phyloP scores from a whole-genome alignment of 2,888 invertebrate genomes.

The Drosophila mettleri region DNA sequence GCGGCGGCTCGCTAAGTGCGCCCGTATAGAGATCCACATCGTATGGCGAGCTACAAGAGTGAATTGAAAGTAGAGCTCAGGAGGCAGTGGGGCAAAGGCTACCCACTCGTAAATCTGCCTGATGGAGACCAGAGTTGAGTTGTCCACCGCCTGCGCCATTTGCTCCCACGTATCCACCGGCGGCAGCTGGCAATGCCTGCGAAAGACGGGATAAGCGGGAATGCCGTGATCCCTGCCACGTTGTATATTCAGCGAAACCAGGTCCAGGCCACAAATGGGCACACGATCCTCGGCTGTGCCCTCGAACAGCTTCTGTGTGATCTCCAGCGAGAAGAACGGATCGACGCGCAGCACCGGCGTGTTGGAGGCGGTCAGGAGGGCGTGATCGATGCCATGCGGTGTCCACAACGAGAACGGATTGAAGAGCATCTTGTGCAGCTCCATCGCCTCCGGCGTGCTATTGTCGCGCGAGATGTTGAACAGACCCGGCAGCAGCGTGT shows the following conservation, averaged over 20 bases:
- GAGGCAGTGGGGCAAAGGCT: too few species aligned
- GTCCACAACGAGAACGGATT: constrained; percentile 91
- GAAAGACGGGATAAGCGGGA: constrained; percentile 91
- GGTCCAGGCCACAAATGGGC: constrained; percentile 90
- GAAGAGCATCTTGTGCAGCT: constrained; percentile 92
- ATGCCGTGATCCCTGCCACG: constrained; percentile 95
- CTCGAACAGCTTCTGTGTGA: constrained; percentile 84
- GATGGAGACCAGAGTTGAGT: constrained; percentile 88
- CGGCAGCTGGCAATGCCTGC: constrained; percentile 90
- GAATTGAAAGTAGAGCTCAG: not conserved
- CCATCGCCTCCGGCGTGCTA: constrained; percentile 88
- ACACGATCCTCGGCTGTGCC: constrained; percentile 68
- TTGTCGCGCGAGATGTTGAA: constrained; percentile 88
- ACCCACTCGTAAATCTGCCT: constrained; percentile 88
- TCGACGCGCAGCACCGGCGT: constrained; percentile 87
- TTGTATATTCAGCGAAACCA: constrained; percentile 95
- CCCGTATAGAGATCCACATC: constrained; percentile 96
- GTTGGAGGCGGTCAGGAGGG: constrained; percentile 89
- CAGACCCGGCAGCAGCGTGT: constrained; percentile 92
- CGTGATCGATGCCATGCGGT: constrained; percentile 87
- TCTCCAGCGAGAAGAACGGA: constrained; percentile 83
- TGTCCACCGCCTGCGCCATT: constrained; percentile 88
- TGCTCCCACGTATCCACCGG: constrained; percentile 88
- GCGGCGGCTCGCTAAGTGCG: constrained; percentile 92
- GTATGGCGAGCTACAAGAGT: constrained; percentile 87